phyloP scores from a whole-genome alignment of 2,113 vertebrate species.

The Neodon shergylaensis region DNA sequence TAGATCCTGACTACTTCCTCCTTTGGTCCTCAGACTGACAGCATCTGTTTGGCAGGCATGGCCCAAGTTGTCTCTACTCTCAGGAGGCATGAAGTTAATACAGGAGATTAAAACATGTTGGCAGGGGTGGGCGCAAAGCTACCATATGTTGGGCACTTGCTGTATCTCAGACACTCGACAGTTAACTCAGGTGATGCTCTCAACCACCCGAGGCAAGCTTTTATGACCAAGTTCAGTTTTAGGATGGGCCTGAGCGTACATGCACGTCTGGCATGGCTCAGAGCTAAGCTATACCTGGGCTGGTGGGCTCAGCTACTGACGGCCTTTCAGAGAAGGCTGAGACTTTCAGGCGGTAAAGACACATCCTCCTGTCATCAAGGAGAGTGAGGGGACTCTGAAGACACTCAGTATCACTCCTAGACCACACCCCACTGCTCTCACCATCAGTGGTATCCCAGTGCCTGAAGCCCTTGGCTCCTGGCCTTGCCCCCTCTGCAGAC shows the following conservation, averaged over 20 bases:
- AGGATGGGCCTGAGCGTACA: neutral
- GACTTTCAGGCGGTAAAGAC: neutral
- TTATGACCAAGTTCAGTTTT: neutral
- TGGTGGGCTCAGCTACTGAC: neutral
- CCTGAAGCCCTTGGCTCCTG: neutral
- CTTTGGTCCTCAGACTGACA: neutral
- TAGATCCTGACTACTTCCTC: neutral
- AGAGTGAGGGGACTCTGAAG: neutral
- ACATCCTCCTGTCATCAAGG: neutral
- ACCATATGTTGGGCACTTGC: fast-evolving
- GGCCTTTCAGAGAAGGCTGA: neutral
- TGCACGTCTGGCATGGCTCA: neutral
- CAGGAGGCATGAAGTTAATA: neutral
- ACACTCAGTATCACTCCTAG: neutral
- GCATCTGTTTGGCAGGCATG: neutral
- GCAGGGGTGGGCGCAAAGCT: neutral
- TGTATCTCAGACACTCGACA: neutral
- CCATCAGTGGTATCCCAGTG: neutral
- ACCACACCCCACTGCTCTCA: neutral
- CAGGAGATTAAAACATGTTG: neutral
- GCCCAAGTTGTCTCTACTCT: neutral
- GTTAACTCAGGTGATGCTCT: neutral
- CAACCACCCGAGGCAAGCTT: neutral
- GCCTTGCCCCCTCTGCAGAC: neutral
- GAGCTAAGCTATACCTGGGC: neutral